Conservation (phyloP, 2,113 vertebrate genomes). For the Pimephales promelas region DNA sequence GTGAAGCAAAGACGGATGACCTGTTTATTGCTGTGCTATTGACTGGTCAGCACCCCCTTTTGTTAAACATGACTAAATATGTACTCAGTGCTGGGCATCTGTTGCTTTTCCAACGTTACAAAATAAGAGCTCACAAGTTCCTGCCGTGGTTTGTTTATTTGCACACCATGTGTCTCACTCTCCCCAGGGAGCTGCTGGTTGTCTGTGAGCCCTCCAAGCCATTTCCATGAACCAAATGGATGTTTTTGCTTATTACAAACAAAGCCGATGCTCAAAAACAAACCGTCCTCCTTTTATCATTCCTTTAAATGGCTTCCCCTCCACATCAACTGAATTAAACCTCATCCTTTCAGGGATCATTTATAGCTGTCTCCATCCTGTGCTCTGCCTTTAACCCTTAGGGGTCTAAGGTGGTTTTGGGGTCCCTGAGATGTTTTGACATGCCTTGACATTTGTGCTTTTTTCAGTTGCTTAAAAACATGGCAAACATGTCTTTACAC, state of each 20-base stretch:
- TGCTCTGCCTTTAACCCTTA: slow-evolving; percentile 23
- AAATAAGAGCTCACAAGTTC: slow-evolving; percentile 21
- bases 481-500: too few relatives aligned
- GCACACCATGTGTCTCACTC: neutral
- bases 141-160: slow-evolving; percentile 6
- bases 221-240: neutral
- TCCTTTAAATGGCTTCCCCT: neutral
- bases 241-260: neutral
- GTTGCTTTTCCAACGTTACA: slow-evolving; percentile 32
- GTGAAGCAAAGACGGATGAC: slow-evolving; percentile 21
- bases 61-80: slow-evolving; percentile 23
- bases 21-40: slow-evolving; percentile 20
- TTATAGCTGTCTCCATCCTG: slow-evolving; percentile 31
- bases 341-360: slow-evolving; percentile 18
- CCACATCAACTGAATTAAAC: slow-evolving; percentile 38
- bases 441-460: too few relatives aligned
- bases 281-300: neutral
- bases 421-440: too few relatives aligned
- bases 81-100: neutral
- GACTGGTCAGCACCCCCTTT: slow-evolving; percentile 15
- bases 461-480: too few relatives aligned
- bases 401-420: too few relatives aligned
- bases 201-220: neutral
- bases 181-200: slow-evolving; percentile 19
- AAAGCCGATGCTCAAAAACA: slow-evolving; percentile 19